Percentiles rank a stretch among this genome's conserved stretches.
phyloP scores from a whole-genome alignment of 2,888 invertebrate species.

The Agrilus biguttatus region DNA sequence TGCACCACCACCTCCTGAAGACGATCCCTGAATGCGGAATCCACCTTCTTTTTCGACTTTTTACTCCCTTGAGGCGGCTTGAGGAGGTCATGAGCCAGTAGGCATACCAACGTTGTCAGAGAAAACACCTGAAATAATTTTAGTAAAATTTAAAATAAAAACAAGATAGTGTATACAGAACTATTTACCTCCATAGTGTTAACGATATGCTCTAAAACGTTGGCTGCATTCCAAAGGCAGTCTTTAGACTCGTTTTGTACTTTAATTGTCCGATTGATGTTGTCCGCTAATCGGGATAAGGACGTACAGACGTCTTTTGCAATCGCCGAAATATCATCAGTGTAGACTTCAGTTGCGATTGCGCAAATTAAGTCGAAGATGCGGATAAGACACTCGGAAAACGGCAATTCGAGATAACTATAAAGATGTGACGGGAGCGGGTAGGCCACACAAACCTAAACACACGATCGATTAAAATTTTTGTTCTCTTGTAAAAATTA shows the following conservation, averaged over 20 bases:
- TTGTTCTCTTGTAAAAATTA: too few relatives aligned
- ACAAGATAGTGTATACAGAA: not conserved
- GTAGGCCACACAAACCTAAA: conserved; percentile 8
- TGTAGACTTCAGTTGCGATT: conserved; percentile 10
- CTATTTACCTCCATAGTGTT: conserved; percentile 45
- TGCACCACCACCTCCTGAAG: conserved; percentile 16
- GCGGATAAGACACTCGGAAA: conserved; percentile 18
- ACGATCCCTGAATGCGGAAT: conserved; percentile 33
- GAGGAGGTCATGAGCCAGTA: conserved; percentile 38
- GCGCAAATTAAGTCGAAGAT: conserved; percentile 19
- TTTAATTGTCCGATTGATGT: conserved; percentile 15
- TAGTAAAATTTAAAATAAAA: not conserved
- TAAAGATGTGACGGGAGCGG: conserved; percentile 26
- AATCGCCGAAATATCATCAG: conserved; percentile 5
- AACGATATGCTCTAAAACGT: conserved; percentile 39
- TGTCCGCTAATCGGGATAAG: conserved; percentile 19
- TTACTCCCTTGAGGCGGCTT: conserved; percentile 39
- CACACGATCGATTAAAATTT: too few relatives aligned
- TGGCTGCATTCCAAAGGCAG: conserved; percentile 34
- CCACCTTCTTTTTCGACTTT: conserved; percentile 38
- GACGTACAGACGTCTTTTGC: conserved; percentile 20
- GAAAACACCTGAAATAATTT: conserved; percentile 38
- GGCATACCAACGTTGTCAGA: conserved; percentile 39
- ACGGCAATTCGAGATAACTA: conserved; percentile 19
- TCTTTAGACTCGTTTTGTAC: conserved; percentile 29